Percentiles rank a stretch among this genome's conserved stretches.
Evolutionary conservation across 2,888 invertebrate genomes (phyloP).

Genomic region (Anorthoa munda): DNA sequence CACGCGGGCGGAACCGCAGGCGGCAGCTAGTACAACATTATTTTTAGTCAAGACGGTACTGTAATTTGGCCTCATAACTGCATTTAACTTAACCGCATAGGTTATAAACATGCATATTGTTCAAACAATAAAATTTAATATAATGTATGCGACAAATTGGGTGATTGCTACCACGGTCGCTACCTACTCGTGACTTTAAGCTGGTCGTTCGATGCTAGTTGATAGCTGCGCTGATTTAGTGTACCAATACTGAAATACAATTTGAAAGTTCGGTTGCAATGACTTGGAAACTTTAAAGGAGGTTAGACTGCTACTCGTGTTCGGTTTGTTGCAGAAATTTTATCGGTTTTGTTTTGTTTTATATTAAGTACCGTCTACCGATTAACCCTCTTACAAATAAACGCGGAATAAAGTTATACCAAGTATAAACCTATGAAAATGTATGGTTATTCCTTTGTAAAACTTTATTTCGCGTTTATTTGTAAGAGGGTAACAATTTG

Average conservation of each 20-base stretch:
- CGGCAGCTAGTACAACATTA: too few species aligned
- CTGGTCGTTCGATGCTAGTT: constrained; percentile 22
- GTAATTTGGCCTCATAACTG: not conserved
- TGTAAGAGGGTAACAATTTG: too few species aligned
- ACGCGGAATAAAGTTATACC: too few species aligned
- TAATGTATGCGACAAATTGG: constrained; percentile 38
- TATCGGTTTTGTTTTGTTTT: constrained; percentile 2
- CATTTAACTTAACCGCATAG: constrained; percentile 25
- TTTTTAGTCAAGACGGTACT: too few species aligned
- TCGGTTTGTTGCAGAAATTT: not conserved
- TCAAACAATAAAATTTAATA: constrained; percentile 25
- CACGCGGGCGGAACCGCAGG: too few species aligned
- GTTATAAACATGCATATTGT: constrained; percentile 30
- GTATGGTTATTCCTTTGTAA: too few species aligned
- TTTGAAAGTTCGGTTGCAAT: constrained; percentile 34
- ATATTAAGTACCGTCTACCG: not conserved
- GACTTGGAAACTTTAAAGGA: constrained; percentile 39
- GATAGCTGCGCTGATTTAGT: constrained; percentile 20
- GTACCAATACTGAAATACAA: constrained; percentile 29
- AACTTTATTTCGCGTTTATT: too few species aligned
- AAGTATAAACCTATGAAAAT: too few species aligned
- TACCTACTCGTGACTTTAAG: constrained; percentile 31
- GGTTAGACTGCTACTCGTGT: constrained; percentile 17
- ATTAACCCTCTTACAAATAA: too few species aligned
- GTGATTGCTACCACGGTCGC: constrained; percentile 22